These are phyloP conservation scores for Oedothorax gibbosus DNA, from an alignment of 1,140 invertebrate genomes.

Conservation along the genomic window DNA sequence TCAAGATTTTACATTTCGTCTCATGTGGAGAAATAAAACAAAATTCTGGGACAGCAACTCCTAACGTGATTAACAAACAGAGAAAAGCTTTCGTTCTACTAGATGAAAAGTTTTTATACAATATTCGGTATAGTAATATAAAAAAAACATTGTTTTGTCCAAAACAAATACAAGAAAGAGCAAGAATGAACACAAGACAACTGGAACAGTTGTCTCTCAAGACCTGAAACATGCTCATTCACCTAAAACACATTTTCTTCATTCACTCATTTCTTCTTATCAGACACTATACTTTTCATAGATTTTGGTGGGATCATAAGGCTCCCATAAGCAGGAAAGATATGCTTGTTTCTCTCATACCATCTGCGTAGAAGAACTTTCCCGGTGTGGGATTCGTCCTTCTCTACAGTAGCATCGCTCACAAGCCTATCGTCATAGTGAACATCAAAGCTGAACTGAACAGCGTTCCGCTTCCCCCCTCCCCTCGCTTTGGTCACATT, in stretches of 20 bases:
- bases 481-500: constrained; percentile 98
- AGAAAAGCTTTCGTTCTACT: too few relatives aligned
- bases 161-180: too few relatives aligned
- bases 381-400: constrained; percentile 97
- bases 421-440: constrained; percentile 95
- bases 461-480: constrained; percentile 98
- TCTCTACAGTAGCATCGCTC: constrained; percentile 95
- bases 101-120: too few relatives aligned
- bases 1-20: too few relatives aligned
- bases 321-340: constrained; percentile 98
- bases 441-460: constrained; percentile 92
- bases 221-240: too few relatives aligned
- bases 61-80: too few relatives aligned
- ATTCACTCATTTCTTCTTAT: constrained; percentile 71
- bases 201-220: too few relatives aligned
- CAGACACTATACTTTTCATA: constrained; percentile 95
- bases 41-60: too few relatives aligned
- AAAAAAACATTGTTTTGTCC: too few relatives aligned
- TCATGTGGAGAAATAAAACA: too few relatives aligned
- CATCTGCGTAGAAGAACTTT: constrained; percentile 93
- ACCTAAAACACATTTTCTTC: not conserved
- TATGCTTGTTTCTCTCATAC: constrained; percentile 99
- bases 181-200: too few relatives aligned
- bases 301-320: constrained; percentile 97
- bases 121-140: too few relatives aligned